phyloP scores from a whole-genome alignment of 2,797 vertebrate species.

The Nannoperca australis region DNA sequence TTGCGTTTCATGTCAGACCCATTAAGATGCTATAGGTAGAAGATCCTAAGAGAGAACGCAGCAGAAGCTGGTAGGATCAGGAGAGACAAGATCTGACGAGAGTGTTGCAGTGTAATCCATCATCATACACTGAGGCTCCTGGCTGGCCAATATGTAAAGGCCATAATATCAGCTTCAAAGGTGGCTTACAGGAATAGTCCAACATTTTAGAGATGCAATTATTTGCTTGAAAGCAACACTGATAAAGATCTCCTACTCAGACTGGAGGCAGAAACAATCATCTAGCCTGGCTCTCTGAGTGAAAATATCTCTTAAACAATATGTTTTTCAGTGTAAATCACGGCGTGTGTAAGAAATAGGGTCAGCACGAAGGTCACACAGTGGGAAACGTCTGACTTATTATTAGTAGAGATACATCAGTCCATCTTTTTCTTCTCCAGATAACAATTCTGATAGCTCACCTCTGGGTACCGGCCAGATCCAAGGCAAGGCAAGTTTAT shows the following conservation, averaged over 20 bases:
- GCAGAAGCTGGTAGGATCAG: constrained; percentile 21
- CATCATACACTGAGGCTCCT: constrained; percentile 51
- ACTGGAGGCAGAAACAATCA: not conserved
- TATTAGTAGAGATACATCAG: not conserved
- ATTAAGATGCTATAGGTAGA: constrained; percentile 12
- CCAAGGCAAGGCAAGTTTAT: too few relatives aligned
- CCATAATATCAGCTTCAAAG: constrained; percentile 22
- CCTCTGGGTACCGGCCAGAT: not conserved
- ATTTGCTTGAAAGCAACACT: constrained; percentile 17
- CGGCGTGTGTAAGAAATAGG: not conserved
- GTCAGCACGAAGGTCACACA: not conserved
- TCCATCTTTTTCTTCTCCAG: not conserved
- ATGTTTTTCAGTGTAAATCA: not conserved
- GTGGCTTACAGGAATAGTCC: constrained; percentile 32
- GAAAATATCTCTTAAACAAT: not conserved
- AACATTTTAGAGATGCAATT: constrained; percentile 21
- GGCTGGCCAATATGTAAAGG: constrained; percentile 44
- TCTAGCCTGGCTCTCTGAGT: not conserved
- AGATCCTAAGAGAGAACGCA: constrained; percentile 6
- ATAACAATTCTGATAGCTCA: not conserved
- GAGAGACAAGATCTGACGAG: constrained; percentile 30
- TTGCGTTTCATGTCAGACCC: constrained; percentile 14
- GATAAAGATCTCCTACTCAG: constrained; percentile 1
- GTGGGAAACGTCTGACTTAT: not conserved
- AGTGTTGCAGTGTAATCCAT: constrained; percentile 63